Conservation (phyloP, 2,888 invertebrate genomes). For the Agriopis aurantiaria region DNA sequence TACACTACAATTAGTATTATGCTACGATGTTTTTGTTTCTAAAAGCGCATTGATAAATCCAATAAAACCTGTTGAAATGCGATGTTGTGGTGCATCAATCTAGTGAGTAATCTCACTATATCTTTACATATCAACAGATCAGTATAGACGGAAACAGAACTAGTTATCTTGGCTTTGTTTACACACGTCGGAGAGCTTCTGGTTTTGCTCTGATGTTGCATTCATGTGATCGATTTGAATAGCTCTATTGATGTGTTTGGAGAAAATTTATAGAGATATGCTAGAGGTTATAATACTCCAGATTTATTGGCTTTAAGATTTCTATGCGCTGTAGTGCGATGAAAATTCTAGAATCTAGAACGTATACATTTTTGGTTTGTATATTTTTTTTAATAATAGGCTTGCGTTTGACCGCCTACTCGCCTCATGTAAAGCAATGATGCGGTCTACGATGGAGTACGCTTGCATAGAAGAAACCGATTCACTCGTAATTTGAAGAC, state of each 20-base stretch:
- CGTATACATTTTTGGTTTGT: background rate
- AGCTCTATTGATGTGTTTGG: constrained; percentile 6
- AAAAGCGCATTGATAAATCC: constrained; percentile 11
- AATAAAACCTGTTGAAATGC: constrained; percentile 21
- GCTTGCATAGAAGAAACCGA: too few species aligned
- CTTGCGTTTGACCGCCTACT: too few species aligned
- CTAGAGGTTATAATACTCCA: background rate
- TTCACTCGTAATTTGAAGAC: too few species aligned
- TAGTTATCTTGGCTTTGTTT: constrained; percentile 36
- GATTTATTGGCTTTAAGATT: background rate
- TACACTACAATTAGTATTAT: too few species aligned
- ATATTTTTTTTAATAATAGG: too few species aligned
- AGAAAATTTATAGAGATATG: background rate
- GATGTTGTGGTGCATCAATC: constrained; percentile 31
- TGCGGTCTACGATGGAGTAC: too few species aligned
- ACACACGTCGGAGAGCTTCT: constrained; percentile 31
- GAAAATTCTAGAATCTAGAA: background rate
- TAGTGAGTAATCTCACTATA: constrained; percentile 26
- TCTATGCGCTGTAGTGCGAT: background rate
- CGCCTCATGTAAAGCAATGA: too few species aligned
- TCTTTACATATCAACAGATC: constrained; percentile 22
- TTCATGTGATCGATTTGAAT: constrained; percentile 21
- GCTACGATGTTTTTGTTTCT: constrained; percentile 4
- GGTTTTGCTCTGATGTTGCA: constrained; percentile 32
- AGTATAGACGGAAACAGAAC: constrained; percentile 34